phyloP scores from a whole-genome alignment of 2,113 vertebrate species.

The Aix galericulata region DNA sequence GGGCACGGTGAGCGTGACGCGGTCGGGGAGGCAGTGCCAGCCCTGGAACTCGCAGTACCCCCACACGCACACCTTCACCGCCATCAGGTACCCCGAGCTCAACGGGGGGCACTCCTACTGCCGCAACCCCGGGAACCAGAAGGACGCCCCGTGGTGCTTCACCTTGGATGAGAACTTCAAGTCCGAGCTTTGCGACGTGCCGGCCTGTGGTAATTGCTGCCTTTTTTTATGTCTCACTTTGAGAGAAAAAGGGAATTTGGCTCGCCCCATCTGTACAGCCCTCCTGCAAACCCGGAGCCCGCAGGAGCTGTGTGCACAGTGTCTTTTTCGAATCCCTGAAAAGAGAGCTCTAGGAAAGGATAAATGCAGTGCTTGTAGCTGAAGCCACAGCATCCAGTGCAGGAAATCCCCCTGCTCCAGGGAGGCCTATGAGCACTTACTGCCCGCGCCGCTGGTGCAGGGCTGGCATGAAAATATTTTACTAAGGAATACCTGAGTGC shows the following conservation, averaged over 20 bases:
- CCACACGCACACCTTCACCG: constrained; percentile 92
- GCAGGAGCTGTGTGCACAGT: neutral
- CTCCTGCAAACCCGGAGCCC: neutral
- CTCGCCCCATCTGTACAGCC: neutral
- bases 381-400: neutral
- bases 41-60: constrained; percentile 99
- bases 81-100: constrained; percentile 89
- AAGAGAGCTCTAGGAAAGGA: neutral
- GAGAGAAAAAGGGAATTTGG: neutral
- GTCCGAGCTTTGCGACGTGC: constrained; percentile 93
- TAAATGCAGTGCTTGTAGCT: neutral
- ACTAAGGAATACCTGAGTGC: neutral
- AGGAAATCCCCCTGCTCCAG: neutral
- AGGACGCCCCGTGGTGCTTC: constrained; percentile 97
- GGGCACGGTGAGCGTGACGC: constrained; percentile 91
- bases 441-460: neutral
- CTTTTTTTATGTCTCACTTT: rapidly evolving
- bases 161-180: constrained; percentile 94
- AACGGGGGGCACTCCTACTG: constrained; percentile 98
- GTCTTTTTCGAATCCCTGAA: neutral
- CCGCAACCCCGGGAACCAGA: constrained; percentile 94
- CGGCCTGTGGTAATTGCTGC: constrained; percentile 85
- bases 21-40: constrained; percentile 95
- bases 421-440: neutral
- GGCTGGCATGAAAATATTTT: neutral